Base-by-base conservation (phyloP, 2,888 invertebrate species). In the Prosopocoilus inquinatus region DNA sequence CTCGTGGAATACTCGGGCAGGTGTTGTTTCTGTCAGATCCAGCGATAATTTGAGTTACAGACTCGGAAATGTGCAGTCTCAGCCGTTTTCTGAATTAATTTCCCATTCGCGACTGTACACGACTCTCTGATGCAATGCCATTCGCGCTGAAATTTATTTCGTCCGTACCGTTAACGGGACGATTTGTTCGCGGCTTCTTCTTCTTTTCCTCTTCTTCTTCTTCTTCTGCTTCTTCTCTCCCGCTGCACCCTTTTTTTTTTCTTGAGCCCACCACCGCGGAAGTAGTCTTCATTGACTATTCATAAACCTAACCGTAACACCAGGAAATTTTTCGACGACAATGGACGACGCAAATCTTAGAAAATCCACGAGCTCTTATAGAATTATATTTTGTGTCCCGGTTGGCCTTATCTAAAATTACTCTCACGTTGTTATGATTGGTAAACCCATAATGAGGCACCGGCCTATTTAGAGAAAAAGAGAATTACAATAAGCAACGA, bases 21-120 rank as follows among this genome's bases (percentile, higher is more conserved):
- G 74, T 73, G 74, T 73, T 73, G 71, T 70, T 67, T 68, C 64
- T 67, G 75, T 74, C 74, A 73, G 75, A 75, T 75, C 64, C 59
- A 59, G 67, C 69, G 74, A 75, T 75, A 73, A 72, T 75, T 75
- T 75, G 75, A 75, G 67, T 71, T 74, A 74, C 73, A 69, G 67
- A 75, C 73, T 75, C 75, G 75, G 75, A 75, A 74, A 74, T 69
- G 68, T 64, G 65, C 65, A 67, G 13, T 41, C 63, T 63, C 65
- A 63, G 66, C 65, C 66, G 70, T 69, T 73, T 70, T 70, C 71
- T 74, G 74, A 73, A 74, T 74, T 75, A 74, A 74, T 75, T 75
- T 70, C 71, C 68, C 73, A 74, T 75, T 66, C 68, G 62, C 55
- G 32, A 50, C 58, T 63, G n/a, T n/a, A 64, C 66, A 66, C 64